Conservation (phyloP, 2,888 invertebrate genomes). For the Hoplodrina ambigua region DNA sequence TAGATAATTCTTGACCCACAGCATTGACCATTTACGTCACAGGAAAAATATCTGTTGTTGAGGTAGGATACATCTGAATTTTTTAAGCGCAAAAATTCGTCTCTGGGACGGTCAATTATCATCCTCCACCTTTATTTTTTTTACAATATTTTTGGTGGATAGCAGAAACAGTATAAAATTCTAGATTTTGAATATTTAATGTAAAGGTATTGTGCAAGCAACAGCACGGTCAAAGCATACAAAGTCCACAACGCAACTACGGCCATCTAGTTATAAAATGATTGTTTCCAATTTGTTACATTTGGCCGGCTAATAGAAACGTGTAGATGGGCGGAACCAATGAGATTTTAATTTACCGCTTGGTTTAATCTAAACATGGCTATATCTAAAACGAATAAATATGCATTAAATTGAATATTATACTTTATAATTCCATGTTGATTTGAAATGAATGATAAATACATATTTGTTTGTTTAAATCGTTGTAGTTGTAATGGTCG, state of each 20-base stretch:
- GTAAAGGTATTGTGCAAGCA: not conserved
- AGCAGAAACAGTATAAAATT: not conserved
- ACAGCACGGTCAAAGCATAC: not conserved
- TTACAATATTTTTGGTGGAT: too few relatives aligned
- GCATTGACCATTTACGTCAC: too few relatives aligned
- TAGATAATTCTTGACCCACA: too few relatives aligned
- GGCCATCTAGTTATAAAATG: conserved; percentile 39
- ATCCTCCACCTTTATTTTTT: too few relatives aligned
- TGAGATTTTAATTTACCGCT: conserved; percentile 61
- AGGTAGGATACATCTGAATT: too few relatives aligned
- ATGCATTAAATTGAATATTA: conserved; percentile 45
- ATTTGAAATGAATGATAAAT: conserved; percentile 5
- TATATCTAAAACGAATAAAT: conserved; percentile 40
- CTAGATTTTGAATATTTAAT: not conserved
- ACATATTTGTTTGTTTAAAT: conserved; percentile 5
- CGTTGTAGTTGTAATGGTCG: not conserved
- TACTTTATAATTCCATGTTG: conserved; percentile 20
- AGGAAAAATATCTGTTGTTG: too few relatives aligned
- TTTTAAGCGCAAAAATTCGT: too few relatives aligned
- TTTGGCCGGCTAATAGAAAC: conserved; percentile 59
- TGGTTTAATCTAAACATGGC: conserved; percentile 43
- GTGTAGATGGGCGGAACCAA: conserved; percentile 63
- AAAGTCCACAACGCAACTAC: conserved; percentile 6
- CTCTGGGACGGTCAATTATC: too few relatives aligned
- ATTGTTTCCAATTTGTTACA: conserved; percentile 65